Evolutionary conservation across 2,113 vertebrate species (phyloP).

Genomic region (Himantopus leucocephalus): DNA sequence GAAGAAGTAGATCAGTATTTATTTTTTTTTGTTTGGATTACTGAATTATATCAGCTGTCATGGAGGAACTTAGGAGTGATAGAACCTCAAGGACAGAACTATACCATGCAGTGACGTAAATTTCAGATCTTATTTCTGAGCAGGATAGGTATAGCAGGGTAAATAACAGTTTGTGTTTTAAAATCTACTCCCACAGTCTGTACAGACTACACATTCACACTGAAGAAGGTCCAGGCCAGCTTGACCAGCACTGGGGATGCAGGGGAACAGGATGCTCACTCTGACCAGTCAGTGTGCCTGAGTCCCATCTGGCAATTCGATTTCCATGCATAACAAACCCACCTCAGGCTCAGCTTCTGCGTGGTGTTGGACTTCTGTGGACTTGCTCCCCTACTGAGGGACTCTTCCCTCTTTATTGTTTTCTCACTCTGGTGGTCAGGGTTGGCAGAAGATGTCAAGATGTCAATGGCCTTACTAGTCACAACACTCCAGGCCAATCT

Average conservation of each 20-base stretch:
- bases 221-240: neutral
- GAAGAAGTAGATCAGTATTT: neutral
- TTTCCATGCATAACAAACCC: neutral
- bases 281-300: neutral
- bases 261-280: neutral
- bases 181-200: neutral
- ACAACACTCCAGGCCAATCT: neutral
- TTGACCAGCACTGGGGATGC: rapidly evolving
- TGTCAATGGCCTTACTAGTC: neutral
- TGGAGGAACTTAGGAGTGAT: neutral
- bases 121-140: neutral
- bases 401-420: neutral
- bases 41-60: neutral
- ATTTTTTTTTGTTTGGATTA: neutral
- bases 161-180: neutral
- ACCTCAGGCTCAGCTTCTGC: neutral
- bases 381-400: neutral
- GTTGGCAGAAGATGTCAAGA: neutral
- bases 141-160: neutral
- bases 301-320: neutral
- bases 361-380: neutral
- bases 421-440: neutral
- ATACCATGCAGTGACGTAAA: neutral
- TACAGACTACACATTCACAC: neutral
- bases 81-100: neutral